Evolutionary conservation across 2,888 invertebrate genomes (phyloP), one percentile per base, ranked within the genome.

Genomic region (Trachelus troglodyta): DNA sequence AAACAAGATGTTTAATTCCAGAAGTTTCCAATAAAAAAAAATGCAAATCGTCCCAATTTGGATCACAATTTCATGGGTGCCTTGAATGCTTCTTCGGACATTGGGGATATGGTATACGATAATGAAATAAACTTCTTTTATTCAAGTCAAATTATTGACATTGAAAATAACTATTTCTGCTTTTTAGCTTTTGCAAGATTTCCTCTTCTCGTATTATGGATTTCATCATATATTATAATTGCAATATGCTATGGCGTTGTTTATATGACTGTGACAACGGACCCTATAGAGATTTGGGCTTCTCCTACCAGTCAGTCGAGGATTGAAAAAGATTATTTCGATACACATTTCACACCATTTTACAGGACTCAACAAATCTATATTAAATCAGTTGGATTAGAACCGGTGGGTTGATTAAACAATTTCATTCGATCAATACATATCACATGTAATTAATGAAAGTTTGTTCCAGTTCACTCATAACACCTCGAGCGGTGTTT

Each of bases 271-370:
- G 93, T 99, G 1, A 98, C 97, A 0, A 95, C 97, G 0, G 95
- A 98, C 90, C 98, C 99, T 0, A 95, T 98, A 1, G 96, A 99
- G 89, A 93, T 99, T 73, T 99, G 99, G 99, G 97, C 98, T 0
- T 93, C 97, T 0, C 95, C 97, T 1, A 92, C 93, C 35, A 98
- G 98, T 85, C 93, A 94, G 80, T 96, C 98, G 68, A 94, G 98
- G 79, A 89, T 94, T 69, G 97, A 99, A 88, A 96, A 98, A 89
- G 94, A 97, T 81, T 98, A 96, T 89, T 99, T 96, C 87, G 98
- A 99, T 90, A 92, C 93, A 23, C 94, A 96, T 86, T 99, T 99
- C 90, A 95, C 95, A 12, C 98, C 98, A 0, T 98, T 98, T 92
- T 98, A 97, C 90, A 94, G 98, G 76, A 96, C 97, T 3, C 95